Conservation (phyloP, 2,888 invertebrate genomes). For the Molorchus minor region DNA sequence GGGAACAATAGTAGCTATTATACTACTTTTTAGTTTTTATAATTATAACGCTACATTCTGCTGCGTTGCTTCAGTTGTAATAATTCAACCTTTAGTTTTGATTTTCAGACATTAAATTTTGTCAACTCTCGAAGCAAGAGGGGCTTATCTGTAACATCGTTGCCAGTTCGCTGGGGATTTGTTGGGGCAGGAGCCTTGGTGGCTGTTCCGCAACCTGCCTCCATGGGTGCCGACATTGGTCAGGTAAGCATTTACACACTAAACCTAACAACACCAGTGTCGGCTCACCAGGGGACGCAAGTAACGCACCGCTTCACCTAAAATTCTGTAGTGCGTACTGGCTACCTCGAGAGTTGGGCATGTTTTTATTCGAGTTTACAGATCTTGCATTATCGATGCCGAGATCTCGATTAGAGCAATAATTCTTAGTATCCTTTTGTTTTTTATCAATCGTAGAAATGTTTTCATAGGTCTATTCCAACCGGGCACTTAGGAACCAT, state of each 20-base stretch:
- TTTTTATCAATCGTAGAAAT: too few relatives aligned
- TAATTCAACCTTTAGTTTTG: background rate
- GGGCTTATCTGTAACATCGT: conserved; percentile 70
- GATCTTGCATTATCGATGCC: background rate
- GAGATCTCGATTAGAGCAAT: background rate
- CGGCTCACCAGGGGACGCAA: background rate
- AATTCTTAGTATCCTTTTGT: too few relatives aligned
- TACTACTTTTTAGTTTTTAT: background rate
- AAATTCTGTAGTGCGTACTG: background rate
- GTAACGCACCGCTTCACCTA: background rate
- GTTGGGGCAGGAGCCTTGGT: conserved; percentile 66
- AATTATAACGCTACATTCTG: background rate
- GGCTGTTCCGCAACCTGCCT: conserved; percentile 63
- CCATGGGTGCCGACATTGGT: conserved; percentile 56
- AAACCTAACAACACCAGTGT: background rate
- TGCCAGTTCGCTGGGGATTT: conserved; percentile 67
- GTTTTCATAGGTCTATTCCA: too few relatives aligned
- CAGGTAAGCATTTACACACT: conserved; percentile 36
- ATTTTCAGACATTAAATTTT: conserved; percentile 57
- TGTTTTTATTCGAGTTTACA: background rate
- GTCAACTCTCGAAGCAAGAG: conserved; percentile 68
- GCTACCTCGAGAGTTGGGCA: background rate
- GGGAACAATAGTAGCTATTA: background rate
- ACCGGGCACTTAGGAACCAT: too few relatives aligned
- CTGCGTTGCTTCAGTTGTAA: background rate